Percentiles rank a stretch among this genome's conserved stretches.
Evolutionary conservation across 1,140 invertebrate species (phyloP).

Genomic region (Papilio xuthus): DNA sequence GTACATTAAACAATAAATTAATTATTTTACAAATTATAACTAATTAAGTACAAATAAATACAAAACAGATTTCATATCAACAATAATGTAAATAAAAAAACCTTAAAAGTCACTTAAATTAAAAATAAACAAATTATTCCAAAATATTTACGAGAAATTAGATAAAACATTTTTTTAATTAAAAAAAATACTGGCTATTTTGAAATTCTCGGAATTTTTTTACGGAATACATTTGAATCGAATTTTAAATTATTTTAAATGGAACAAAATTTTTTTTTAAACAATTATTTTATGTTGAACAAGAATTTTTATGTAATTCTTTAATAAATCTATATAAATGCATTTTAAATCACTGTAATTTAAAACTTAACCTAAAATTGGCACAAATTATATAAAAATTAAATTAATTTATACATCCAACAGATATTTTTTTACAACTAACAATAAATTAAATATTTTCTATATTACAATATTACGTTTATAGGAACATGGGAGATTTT

Average conservation of each 20-base stretch:
- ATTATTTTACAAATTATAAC: background rate
- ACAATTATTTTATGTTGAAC: too few species aligned
- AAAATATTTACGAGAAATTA: background rate
- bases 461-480: conserved; percentile 1
- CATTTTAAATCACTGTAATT: background rate
- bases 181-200: background rate
- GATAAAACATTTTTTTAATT: background rate
- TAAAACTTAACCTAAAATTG: conserved; percentile 2
- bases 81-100: background rate
- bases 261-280: too few species aligned
- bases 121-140: background rate
- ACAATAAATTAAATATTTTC: conserved; percentile 32
- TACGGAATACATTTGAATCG: too few species aligned
- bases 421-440: background rate
- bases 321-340: background rate
- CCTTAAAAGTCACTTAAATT: background rate
- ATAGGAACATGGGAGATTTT: conserved; percentile 29
- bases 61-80: conserved; percentile 1
- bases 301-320: too few species aligned
- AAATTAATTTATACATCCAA: background rate
- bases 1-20: background rate
- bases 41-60: conserved; percentile 26
- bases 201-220: too few species aligned
- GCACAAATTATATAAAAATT: conserved; percentile 19
- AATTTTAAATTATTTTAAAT: too few species aligned